Evolutionary conservation across 30 jellyfish, hydroid and myxozoan genomes (phyloP).

Genomic region (Hydractinia symbiolongicarpus): DNA sequence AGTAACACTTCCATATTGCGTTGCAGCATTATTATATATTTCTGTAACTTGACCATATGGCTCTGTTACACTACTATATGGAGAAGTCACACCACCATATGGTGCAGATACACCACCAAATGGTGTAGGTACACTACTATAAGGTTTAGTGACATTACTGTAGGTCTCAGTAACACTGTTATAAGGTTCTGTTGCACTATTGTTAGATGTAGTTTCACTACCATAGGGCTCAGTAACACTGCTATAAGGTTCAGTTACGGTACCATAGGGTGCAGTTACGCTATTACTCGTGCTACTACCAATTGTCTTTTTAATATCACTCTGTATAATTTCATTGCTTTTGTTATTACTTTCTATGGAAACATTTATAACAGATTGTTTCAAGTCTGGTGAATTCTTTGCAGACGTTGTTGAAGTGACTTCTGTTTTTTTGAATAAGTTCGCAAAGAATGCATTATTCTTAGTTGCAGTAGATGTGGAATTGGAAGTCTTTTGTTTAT

Average conservation of each 20-base stretch:
- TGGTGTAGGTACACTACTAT: background rate
- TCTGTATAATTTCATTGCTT: too few relatives aligned
- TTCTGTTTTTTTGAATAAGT: background rate
- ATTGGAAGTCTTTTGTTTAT: too few relatives aligned
- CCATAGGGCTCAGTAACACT: slow-evolving; percentile 26
- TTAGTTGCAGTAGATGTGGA: too few relatives aligned
- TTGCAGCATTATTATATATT: too few relatives aligned
- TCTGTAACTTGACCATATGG: slow-evolving; percentile 1
- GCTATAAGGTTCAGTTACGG: slow-evolving; percentile 20
- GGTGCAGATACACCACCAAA: slow-evolving; percentile 29
- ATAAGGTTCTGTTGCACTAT: slow-evolving; percentile 23
- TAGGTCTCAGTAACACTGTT: background rate
- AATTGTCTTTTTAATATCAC: too few relatives aligned
- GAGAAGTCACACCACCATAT: slow-evolving; percentile 6
- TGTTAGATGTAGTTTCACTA: background rate
- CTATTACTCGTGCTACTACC: too few relatives aligned
- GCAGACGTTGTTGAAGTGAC: too few relatives aligned
- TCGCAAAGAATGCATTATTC: background rate
- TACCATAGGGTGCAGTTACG: background rate
- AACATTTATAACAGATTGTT: too few relatives aligned
- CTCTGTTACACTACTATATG: slow-evolving; percentile 9
- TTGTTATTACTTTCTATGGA: too few relatives aligned
- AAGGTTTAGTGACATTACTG: slow-evolving; percentile 7
- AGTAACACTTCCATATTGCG: too few relatives aligned
- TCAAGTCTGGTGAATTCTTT: too few relatives aligned